Conservation (phyloP, 2,888 invertebrate genomes). For the Plusia festucae region DNA sequence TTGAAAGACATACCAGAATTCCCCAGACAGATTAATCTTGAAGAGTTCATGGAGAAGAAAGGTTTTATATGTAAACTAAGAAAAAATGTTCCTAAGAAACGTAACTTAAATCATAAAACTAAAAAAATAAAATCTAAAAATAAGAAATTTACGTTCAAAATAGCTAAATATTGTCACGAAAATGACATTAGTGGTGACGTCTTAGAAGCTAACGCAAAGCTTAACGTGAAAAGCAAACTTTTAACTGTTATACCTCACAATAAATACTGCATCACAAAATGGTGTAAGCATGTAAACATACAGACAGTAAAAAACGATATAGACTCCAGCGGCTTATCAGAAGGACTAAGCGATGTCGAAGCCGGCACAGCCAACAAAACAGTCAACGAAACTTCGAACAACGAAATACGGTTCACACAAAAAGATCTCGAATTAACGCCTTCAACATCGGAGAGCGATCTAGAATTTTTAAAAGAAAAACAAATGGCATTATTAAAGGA, state of each 20-base stretch:
- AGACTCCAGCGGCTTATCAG: slow-evolving; percentile 62
- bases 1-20: slow-evolving; percentile 81
- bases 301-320: slow-evolving; percentile 33
- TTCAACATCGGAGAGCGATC: slow-evolving; percentile 79
- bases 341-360: slow-evolving; percentile 63
- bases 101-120: slow-evolving; percentile 57
- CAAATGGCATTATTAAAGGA: slow-evolving; percentile 73
- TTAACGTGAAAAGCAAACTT: slow-evolving; percentile 67
- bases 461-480: slow-evolving; percentile 66
- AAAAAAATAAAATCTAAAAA: slow-evolving; percentile 43
- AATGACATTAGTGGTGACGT: slow-evolving; percentile 63
- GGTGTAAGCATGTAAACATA: slow-evolving; percentile 69
- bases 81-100: slow-evolving; percentile 52
- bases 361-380: slow-evolving; percentile 57
- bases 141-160: slow-evolving; percentile 64
- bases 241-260: slow-evolving; percentile 63
- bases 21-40: slow-evolving; percentile 79
- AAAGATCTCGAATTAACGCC: slow-evolving; percentile 76
- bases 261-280: slow-evolving; percentile 64
- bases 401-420: slow-evolving; percentile 67
- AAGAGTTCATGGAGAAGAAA: slow-evolving; percentile 70
- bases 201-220: slow-evolving; percentile 69
- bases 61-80: slow-evolving; percentile 77
- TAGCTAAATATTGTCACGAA: slow-evolving; percentile 64
- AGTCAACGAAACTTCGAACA: slow-evolving; percentile 56